Evolutionary conservation across 2,113 vertebrate species (phyloP).

Genomic region (Otis tarda): DNA sequence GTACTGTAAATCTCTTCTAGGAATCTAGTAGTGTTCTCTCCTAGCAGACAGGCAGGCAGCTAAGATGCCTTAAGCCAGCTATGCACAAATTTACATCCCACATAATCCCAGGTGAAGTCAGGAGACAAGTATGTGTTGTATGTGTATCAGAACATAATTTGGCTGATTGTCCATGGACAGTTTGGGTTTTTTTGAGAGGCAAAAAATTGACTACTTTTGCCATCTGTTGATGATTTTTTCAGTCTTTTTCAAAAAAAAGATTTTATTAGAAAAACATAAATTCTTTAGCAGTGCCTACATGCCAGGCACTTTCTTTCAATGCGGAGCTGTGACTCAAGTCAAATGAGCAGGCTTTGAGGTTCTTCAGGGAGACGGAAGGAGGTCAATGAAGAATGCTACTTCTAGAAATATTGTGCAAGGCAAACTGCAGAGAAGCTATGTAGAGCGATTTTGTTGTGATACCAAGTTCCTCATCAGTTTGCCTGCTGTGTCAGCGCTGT

Average conservation of each 20-base stretch:
- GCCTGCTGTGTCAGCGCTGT: conserved; percentile 6
- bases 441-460: background rate
- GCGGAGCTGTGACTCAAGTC: background rate
- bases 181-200: background rate
- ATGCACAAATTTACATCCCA: background rate
- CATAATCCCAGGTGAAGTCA: background rate
- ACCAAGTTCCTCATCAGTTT: conserved; percentile 9
- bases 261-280: background rate
- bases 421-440: background rate
- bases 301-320: background rate
- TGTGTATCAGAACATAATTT: background rate
- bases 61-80: background rate
- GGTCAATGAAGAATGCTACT: background rate
- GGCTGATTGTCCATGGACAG: background rate
- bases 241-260: background rate
- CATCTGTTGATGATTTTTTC: background rate
- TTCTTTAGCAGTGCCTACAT: background rate
- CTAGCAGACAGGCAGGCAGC: background rate
- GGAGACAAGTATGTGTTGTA: background rate
- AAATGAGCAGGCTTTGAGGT: background rate
- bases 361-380: background rate
- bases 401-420: background rate
- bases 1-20: background rate
- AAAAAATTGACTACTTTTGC: background rate
- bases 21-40: background rate